Percentiles rank a stretch among this genome's conserved stretches.
Evolutionary conservation across 2,888 invertebrate genomes (phyloP).

Genomic region (Mycalesis mineus): DNA sequence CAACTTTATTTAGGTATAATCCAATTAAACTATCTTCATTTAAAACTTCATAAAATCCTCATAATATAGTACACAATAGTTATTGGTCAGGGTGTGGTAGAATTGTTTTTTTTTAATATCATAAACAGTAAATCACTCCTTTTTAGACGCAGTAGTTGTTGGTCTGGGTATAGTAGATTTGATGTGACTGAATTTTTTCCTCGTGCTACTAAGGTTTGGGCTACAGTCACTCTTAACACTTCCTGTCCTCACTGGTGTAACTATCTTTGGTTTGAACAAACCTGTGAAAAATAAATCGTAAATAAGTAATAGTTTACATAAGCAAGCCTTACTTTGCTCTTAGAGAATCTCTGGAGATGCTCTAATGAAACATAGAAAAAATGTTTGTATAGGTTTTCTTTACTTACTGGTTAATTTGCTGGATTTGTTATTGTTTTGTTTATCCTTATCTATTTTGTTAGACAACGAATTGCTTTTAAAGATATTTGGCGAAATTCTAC

Average conservation of each 20-base stretch:
- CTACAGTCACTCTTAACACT: conserved; percentile 42
- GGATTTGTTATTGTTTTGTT: conserved; percentile 38
- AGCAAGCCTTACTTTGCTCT: too few relatives aligned
- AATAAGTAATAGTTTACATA: too few relatives aligned
- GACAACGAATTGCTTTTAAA: conserved; percentile 43
- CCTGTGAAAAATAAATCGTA: conserved; percentile 39
- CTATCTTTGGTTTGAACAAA: conserved; percentile 54
- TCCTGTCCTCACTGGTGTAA: conserved; percentile 45
- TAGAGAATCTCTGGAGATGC: too few relatives aligned
- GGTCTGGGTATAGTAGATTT: conserved; percentile 69
- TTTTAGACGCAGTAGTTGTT: conserved; percentile 42
- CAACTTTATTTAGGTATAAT: too few relatives aligned
- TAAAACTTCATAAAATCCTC: too few relatives aligned
- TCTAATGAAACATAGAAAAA: too few relatives aligned
- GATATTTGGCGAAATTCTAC: conserved; percentile 56
- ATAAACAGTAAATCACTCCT: conserved; percentile 39
- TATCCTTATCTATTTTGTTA: conserved; percentile 39
- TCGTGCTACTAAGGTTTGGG: conserved; percentile 50
- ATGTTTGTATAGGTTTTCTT: too few relatives aligned
- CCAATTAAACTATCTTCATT: too few relatives aligned
- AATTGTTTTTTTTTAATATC: too few relatives aligned
- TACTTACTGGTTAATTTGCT: conserved; percentile 56
- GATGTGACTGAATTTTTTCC: conserved; percentile 61
- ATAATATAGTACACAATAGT: too few relatives aligned
- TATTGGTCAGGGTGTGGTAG: too few relatives aligned